Conservation (phyloP, 2,888 invertebrate genomes). For the Thalpophila matura region DNA sequence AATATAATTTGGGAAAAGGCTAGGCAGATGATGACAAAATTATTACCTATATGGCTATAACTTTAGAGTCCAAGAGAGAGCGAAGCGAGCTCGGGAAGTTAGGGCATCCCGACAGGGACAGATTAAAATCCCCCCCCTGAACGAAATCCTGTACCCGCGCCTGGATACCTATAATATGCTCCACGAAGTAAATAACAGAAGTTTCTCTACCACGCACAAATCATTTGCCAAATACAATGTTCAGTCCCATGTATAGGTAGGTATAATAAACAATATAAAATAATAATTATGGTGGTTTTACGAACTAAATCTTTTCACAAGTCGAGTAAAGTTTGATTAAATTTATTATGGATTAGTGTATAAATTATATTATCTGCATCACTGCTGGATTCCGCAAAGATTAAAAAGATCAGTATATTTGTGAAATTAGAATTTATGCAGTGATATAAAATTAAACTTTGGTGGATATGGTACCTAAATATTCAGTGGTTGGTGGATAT, state of each 20-base stretch:
- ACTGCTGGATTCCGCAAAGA: neutral
- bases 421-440: neutral
- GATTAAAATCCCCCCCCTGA: too few relatives aligned
- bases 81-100: too few relatives aligned
- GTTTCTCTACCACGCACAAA: constrained; percentile 5
- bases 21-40: too few relatives aligned
- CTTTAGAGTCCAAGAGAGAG: too few relatives aligned
- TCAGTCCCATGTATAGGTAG: constrained; percentile 1
- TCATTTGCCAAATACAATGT: constrained; percentile 10
- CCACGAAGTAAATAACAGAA: constrained; percentile 3
- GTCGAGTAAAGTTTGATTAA: neutral
- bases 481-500: neutral
- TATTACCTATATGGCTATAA: too few relatives aligned
- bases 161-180: too few relatives aligned
- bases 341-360: neutral
- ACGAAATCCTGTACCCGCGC: too few relatives aligned
- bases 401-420: neutral
- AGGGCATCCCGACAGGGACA: too few relatives aligned
- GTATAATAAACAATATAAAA: constrained; percentile 31
- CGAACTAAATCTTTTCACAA: constrained; percentile 6
- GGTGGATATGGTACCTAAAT: neutral
- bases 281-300: constrained; percentile 25
- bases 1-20: too few relatives aligned
- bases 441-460: neutral
- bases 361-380: neutral